Base-by-base conservation (phyloP, 2,888 invertebrate genomes). In the Philaethria dido region DNA sequence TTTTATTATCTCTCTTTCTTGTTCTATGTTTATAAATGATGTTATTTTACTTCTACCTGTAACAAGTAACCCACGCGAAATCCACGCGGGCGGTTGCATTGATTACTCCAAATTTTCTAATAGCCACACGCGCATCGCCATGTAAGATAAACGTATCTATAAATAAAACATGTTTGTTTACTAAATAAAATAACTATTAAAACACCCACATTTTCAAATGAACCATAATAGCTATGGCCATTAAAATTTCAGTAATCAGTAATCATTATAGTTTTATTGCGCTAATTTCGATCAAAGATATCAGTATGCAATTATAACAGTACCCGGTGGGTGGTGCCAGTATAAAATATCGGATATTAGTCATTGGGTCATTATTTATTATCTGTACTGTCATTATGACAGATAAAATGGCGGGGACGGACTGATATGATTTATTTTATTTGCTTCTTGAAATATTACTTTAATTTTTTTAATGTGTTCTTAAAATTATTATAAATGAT, bases 351-450 rank as follows among this genome's bases (percentile, higher is more conserved):
- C 61, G 54, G 62, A 66, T 62, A 62, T 62, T 62, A 62, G 55
- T 66, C 66, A 62, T 66, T 62, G 64, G 64, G 39, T 50, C 64
- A 33, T 68, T 64, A 64, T 68, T 68, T 68, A 68, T 64, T 68
- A 68, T 68, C 68, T 59, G 59, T 64, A 42, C 48, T 64, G 64
- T 64, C 64, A 29, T 42, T 61, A 29, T 64, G 67, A 67, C 68
- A 68, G 64, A 68, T 68, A 68, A 68, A 68, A 52, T 57, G 52
- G 57, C 57, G 45, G 63, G 59, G 60, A 54, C 22, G 22, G 50
- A 39, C 20, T 68, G 59, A 62, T 62, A 47, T 66, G 47, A 47
- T 57, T 62, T 48, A 66, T 66, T 52, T 60, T 65, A 39, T 59
- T 29, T 33, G n/a, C 16, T 54, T 66, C 29, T 45, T 48, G 50